Percentiles rank a stretch among this genome's conserved stretches.
Conservation (phyloP, 2,888 invertebrate species). For the Tenodera sinensis region DNA sequence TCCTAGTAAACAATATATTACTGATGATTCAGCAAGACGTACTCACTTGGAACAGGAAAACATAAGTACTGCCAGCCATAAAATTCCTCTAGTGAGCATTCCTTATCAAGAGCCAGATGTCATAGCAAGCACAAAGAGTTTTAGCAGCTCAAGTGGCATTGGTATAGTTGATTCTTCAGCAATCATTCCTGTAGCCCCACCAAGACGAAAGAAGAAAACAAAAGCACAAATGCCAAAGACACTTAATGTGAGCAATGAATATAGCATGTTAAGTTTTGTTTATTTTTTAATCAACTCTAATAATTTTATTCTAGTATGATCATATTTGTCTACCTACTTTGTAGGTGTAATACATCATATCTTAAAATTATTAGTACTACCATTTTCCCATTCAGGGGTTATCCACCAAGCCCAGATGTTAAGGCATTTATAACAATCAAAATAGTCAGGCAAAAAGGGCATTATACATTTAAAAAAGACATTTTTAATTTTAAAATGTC, state of each 20-base stretch:
- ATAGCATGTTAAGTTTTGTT: not conserved
- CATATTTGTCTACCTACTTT: not conserved
- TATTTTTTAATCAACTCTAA: not conserved
- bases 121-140: conserved; percentile 81
- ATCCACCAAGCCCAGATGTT: no score
- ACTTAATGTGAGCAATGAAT: conserved; percentile 40
- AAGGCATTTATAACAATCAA: no score
- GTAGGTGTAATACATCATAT: no score
- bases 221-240: conserved; percentile 43
- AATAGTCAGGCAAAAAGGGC: no score
- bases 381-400: no score
- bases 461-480: no score
- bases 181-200: conserved; percentile 66
- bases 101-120: conserved; percentile 83
- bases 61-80: not conserved
- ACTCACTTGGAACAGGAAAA: not conserved
- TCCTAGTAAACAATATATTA: not conserved
- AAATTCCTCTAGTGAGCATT: not conserved
- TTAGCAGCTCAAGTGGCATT: conserved; percentile 44
- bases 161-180: conserved; percentile 37
- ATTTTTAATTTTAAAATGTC: no score
- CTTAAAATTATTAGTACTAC: no score
- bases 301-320: not conserved
- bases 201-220: conserved; percentile 71
- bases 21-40: not conserved